These are phyloP conservation scores for Numida meleagris DNA, from an alignment of 2,113 vertebrate species.

Conservation along the genomic window DNA sequence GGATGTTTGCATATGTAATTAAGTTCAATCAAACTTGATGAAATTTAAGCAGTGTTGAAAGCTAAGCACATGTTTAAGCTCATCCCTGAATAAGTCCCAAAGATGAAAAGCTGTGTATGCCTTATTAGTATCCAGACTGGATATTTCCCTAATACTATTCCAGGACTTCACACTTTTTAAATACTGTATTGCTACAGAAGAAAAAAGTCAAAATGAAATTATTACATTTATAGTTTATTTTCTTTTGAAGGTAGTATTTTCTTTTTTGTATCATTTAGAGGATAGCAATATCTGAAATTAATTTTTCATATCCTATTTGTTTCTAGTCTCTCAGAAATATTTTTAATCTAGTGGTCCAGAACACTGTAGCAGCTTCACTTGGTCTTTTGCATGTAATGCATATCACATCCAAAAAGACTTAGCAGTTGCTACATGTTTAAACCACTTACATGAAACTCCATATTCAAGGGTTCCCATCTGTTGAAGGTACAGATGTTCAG, in stretches of 20 bases:
- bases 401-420: not conserved
- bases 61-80: not conserved
- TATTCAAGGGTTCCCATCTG: not conserved
- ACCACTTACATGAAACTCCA: not conserved
- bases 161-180: not conserved
- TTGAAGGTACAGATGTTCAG: not conserved
- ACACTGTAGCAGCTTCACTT: not conserved
- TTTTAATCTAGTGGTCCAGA: not conserved
- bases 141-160: not conserved
- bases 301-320: not conserved
- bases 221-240: not conserved
- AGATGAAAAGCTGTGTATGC: not conserved
- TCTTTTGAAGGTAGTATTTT: not conserved
- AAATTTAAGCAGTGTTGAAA: constrained; percentile 14
- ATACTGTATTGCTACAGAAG: not conserved
- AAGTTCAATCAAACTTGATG: not conserved
- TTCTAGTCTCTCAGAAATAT: not conserved
- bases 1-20: not conserved
- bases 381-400: not conserved
- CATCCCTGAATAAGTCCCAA: not conserved
- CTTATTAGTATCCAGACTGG: not conserved
- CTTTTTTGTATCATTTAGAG: not conserved
- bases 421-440: not conserved
- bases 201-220: not conserved
- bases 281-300: not conserved